A percentile compares a stretch with the other conserved stretches of the same genome.
Evolutionary conservation across 2,888 invertebrate species (phyloP).

Genomic region (Drosophila rellima): DNA sequence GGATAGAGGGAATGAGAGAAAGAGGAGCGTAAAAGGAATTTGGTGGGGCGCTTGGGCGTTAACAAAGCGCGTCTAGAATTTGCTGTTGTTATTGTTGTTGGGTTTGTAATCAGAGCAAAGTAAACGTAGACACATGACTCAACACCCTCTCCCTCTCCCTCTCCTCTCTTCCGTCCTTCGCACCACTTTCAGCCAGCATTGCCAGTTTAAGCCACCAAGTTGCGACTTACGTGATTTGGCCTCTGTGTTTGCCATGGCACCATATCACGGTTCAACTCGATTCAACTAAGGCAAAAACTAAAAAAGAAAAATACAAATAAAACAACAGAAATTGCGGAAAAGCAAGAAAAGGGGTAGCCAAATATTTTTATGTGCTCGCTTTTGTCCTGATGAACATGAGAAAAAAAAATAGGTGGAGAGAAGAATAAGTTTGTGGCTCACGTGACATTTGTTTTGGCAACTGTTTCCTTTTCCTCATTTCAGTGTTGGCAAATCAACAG

Average conservation of each 20-base stretch:
- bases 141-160: neutral
- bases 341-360: slow-evolving; percentile 22
- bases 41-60: slow-evolving; percentile 54
- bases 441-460: slow-evolving; percentile 75
- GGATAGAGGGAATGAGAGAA: neutral
- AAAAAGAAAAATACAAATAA: neutral
- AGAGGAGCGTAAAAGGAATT: slow-evolving; percentile 17
- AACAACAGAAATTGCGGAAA: slow-evolving; percentile 8
- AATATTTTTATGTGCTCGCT: slow-evolving; percentile 35
- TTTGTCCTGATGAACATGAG: slow-evolving; percentile 43
- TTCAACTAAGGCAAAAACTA: slow-evolving; percentile 27
- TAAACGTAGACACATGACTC: slow-evolving; percentile 63
- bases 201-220: slow-evolving; percentile 21
- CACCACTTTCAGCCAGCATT: neutral
- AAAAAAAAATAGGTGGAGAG: slow-evolving; percentile 9
- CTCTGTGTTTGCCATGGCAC: slow-evolving; percentile 42
- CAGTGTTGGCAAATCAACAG: slow-evolving; percentile 53
- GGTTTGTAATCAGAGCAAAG: slow-evolving; percentile 73
- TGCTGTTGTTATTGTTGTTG: slow-evolving; percentile 55
- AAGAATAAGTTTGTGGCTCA: slow-evolving; percentile 57
- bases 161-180: neutral
- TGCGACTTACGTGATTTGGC: slow-evolving; percentile 69
- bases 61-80: slow-evolving; percentile 59
- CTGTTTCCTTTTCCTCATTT: slow-evolving; percentile 36
- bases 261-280: slow-evolving; percentile 53